phyloP scores from a whole-genome alignment of 2,888 invertebrate species.

The Drosophila leonis region DNA sequence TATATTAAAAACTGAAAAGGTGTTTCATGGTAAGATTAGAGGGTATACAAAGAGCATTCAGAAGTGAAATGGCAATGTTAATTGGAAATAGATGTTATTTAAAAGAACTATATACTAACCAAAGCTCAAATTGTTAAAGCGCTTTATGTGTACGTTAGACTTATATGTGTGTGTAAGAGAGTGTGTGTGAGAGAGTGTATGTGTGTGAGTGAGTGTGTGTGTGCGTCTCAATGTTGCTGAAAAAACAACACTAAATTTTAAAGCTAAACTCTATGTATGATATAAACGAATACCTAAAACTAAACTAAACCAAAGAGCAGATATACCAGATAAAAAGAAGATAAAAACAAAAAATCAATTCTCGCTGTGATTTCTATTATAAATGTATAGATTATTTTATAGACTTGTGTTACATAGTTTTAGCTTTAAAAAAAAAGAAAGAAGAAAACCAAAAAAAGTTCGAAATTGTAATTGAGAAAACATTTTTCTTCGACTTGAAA shows the following conservation, averaged over 20 bases:
- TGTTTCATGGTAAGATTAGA: neutral
- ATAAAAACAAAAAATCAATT: constrained; percentile 58
- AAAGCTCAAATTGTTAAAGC: constrained; percentile 33
- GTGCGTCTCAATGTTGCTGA: constrained; percentile 77
- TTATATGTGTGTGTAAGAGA: constrained; percentile 10
- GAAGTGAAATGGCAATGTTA: neutral
- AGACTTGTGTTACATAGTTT: constrained; percentile 72
- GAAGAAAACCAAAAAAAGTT: neutral
- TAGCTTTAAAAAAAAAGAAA: constrained; percentile 41
- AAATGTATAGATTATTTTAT: constrained; percentile 72
- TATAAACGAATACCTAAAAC: constrained; percentile 42
- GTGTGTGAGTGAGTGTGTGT: constrained; percentile 9
- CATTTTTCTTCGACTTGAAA: constrained; percentile 23
- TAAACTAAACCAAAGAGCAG: constrained; percentile 43
- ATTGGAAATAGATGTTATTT: neutral
- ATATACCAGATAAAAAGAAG: constrained; percentile 36
- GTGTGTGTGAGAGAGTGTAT: neutral
- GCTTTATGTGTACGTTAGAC: constrained; percentile 47
- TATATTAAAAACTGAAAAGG: neutral
- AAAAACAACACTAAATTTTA: constrained; percentile 68
- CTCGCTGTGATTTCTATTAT: constrained; percentile 81
- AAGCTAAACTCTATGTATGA: constrained; percentile 30
- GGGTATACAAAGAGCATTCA: neutral
- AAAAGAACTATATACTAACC: constrained; percentile 23
- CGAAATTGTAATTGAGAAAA: constrained; percentile 28